Conservation (phyloP, 1,140 invertebrate species). For the Drosophila gunungcola region DNA sequence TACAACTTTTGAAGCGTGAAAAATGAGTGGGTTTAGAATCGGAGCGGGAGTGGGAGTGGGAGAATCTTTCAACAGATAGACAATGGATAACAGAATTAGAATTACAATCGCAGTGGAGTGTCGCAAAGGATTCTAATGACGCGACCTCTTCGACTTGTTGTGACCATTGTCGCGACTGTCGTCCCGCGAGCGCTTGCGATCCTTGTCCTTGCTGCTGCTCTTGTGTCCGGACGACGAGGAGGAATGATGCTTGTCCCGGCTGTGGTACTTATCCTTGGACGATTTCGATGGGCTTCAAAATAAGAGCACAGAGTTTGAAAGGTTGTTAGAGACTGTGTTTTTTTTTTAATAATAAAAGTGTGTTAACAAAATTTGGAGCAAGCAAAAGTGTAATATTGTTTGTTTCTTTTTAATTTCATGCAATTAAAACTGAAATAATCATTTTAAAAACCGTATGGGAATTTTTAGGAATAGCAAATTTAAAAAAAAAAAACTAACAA, state of each 20-base stretch:
- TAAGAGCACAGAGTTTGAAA: neutral
- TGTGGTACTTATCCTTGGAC: slow-evolving; percentile 83
- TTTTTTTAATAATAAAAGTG: neutral
- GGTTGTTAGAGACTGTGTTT: neutral
- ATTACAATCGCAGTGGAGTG: neutral
- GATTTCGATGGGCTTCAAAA: slow-evolving; percentile 74
- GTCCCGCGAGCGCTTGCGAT: slow-evolving; percentile 89
- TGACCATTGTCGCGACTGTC: slow-evolving; percentile 89
- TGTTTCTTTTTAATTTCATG: neutral
- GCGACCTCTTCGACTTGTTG: slow-evolving; percentile 89
- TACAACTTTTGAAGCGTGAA: slow-evolving; percentile 43
- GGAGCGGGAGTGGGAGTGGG: neutral
- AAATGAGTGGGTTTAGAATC: slow-evolving; percentile 11
- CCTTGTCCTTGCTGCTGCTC: slow-evolving; percentile 74
- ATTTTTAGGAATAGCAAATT: neutral
- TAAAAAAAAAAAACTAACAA: neutral
- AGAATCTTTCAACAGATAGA: slow-evolving; percentile 29
- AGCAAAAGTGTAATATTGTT: slow-evolving; percentile 17
- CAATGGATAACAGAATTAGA: slow-evolving; percentile 40
- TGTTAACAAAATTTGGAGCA: slow-evolving; percentile 29
- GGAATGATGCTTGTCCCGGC: slow-evolving; percentile 83
- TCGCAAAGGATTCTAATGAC: slow-evolving; percentile 63
- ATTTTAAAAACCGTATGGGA: neutral
- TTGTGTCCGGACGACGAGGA: slow-evolving; percentile 79
- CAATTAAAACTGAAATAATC: too few relatives aligned